Evolutionary conservation across 2,797 vertebrate species (phyloP), one percentile per base, ranked within the genome.

Genomic region (Euthynnus affinis): DNA sequence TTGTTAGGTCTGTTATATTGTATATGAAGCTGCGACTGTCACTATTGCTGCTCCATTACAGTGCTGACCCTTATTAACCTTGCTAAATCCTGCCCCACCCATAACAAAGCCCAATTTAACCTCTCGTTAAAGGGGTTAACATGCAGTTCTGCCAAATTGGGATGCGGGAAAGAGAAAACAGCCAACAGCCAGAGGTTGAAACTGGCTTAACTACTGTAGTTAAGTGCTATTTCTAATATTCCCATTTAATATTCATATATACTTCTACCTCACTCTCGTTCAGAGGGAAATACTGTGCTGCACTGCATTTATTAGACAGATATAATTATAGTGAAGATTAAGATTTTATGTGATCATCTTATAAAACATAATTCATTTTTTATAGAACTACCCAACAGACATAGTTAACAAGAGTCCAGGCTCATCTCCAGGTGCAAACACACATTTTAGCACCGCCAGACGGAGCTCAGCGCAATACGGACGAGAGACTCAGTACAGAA

Each of bases 21-120:
- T 46, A 46, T 57, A 25, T 61, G 27, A 77, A 66, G 61, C 23
- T 49, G 20, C 2, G 37, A 52, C 15, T 53, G 40, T 29, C 9
- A 44, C 29, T 49, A 15, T 64, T 56, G 49, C 72, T 76, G 52
- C 52, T 37, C 18, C 1, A 34, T 66, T 15, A 73, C 53, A 46
- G 40, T 12, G 53, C 56, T 80, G 63, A 80, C 67, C 71, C 48
- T 78, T 78, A 66, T 78, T 71, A 74, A 74, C 64, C 44, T 51
- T 37, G 40, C 58, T 76, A 76, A 85, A 76, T 63, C 59, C 73
- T 59, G 42, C 56, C 55, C 62, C 32, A 23, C 65, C 76, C 52
- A 68, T 74, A 70, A 68, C 70, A 78, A 81, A 85, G 68, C 65
- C 40, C 55, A 65, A 5, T 71, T 81, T 42, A 78, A 86, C 59